Conservation (phyloP, 2,888 invertebrate species). For the Hyposoter didymator region DNA sequence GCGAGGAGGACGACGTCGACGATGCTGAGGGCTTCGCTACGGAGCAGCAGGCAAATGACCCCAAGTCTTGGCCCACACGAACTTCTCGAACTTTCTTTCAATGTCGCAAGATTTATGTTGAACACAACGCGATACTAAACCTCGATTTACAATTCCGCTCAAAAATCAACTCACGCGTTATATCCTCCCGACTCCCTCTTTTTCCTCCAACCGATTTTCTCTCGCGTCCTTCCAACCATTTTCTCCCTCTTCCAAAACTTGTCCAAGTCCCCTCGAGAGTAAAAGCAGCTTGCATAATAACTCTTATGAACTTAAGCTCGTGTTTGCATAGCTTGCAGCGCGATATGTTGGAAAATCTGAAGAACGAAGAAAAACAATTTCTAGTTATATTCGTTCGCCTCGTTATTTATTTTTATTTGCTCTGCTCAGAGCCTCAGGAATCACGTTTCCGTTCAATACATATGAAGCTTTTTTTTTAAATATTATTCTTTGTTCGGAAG, state of each 20-base stretch:
- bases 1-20: slow-evolving; percentile 46
- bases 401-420: background rate
- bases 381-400: background rate
- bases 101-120: slow-evolving; percentile 60
- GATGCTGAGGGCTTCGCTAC: slow-evolving; percentile 37
- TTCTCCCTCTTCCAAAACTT: background rate
- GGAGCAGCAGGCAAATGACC: slow-evolving; percentile 6
- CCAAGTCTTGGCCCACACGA: background rate
- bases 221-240: slow-evolving; percentile 47
- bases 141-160: slow-evolving; percentile 56
- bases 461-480: background rate
- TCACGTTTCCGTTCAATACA: background rate
- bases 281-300: slow-evolving; percentile 32
- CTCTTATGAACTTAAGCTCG: slow-evolving; percentile 2
- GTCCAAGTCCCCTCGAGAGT: slow-evolving; percentile 1
- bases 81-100: slow-evolving; percentile 67
- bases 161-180: slow-evolving; percentile 29
- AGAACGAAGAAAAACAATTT: background rate
- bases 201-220: slow-evolving; percentile 40
- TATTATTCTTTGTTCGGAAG: background rate
- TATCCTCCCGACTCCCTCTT: slow-evolving; percentile 26
- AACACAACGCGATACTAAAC: slow-evolving; percentile 30
- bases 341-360: no score
- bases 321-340: background rate
- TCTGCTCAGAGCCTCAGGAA: background rate